Conservation (phyloP, 2,888 invertebrate genomes). For the Aphrophora alni region DNA sequence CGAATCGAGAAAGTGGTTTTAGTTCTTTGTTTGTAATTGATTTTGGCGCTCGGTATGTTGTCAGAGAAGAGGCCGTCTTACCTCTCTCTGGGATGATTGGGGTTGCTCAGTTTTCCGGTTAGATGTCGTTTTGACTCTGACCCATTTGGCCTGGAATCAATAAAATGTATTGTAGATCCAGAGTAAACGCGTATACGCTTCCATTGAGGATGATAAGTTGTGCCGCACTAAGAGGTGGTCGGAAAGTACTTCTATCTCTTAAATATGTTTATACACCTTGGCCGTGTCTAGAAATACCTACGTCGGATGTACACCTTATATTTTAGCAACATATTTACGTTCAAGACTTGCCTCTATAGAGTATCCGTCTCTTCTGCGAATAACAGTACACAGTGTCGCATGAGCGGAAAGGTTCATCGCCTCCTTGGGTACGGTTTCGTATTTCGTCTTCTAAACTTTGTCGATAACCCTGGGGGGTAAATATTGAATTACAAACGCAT, state of each 20-base stretch:
- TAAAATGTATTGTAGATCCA: not conserved
- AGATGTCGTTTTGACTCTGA: not conserved
- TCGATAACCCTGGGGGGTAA: constrained; percentile 14
- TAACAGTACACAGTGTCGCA: not conserved
- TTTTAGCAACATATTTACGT: no score
- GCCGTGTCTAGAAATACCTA: not conserved
- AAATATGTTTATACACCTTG: not conserved
- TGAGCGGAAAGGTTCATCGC: not conserved
- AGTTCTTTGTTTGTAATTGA: no score
- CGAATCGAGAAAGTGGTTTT: no score
- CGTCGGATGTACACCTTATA: no score
- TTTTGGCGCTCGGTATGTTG: no score
- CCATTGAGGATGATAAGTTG: no score
- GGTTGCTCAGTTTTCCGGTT: not conserved
- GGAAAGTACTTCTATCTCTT: not conserved
- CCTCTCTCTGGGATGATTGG: not conserved
- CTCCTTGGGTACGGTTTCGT: constrained; percentile 14
- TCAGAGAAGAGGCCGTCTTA: no score
- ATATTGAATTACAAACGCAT: constrained; percentile 15
- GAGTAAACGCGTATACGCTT: not conserved
- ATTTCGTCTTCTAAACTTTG: no score
- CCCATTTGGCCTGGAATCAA: not conserved
- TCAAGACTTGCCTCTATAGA: no score
- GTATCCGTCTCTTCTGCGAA: not conserved
- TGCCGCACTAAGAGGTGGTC: not conserved